Percentiles rank a stretch among this genome's conserved stretches.
Evolutionary conservation across 2,113 vertebrate species (phyloP).

Genomic region (Tychaedon coryphoeus): DNA sequence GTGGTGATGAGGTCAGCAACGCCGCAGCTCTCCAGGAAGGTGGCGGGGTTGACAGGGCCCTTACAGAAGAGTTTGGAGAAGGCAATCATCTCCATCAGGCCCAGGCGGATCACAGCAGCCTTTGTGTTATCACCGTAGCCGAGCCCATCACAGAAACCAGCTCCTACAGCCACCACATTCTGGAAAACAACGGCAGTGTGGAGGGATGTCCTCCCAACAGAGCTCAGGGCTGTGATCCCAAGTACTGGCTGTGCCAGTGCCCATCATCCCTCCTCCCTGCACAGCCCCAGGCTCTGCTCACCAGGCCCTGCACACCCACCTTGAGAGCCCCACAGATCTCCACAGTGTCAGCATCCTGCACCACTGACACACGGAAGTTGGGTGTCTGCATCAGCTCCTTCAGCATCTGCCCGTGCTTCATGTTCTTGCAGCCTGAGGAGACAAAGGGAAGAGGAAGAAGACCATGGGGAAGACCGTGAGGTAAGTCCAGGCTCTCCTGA

Average conservation of each 20-base stretch:
- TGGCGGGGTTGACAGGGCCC: conserved; percentile 79
- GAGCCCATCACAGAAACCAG: conserved; percentile 95
- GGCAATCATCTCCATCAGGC: conserved; percentile 95
- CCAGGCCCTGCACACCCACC: conserved; percentile 65
- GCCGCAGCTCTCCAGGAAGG: conserved; percentile 97
- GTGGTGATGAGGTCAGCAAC: conserved; percentile 95
- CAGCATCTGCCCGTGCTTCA: conserved; percentile 76
- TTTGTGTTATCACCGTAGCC: conserved; percentile 96
- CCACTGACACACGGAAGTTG: conserved; percentile 92
- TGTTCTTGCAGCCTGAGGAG: conserved; percentile 84
- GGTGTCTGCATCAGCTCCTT: conserved; percentile 94
- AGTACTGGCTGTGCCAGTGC: background rate
- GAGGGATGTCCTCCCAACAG: accelerated
- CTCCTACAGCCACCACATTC: conserved; percentile 93
- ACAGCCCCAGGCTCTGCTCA: background rate
- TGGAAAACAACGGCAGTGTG: conserved; percentile 3
- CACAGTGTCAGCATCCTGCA: conserved; percentile 90
- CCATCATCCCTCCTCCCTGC: background rate
- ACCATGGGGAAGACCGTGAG: background rate
- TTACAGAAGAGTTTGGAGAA: conserved; percentile 90
- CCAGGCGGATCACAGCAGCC: conserved; percentile 93
- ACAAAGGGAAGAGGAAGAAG: background rate
- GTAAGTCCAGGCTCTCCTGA: background rate
- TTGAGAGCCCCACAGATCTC: conserved; percentile 98
- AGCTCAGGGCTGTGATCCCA: background rate